These are phyloP conservation scores for Oryzias melastigma DNA, from an alignment of 2,113 vertebrate species.

Conservation along the genomic window DNA sequence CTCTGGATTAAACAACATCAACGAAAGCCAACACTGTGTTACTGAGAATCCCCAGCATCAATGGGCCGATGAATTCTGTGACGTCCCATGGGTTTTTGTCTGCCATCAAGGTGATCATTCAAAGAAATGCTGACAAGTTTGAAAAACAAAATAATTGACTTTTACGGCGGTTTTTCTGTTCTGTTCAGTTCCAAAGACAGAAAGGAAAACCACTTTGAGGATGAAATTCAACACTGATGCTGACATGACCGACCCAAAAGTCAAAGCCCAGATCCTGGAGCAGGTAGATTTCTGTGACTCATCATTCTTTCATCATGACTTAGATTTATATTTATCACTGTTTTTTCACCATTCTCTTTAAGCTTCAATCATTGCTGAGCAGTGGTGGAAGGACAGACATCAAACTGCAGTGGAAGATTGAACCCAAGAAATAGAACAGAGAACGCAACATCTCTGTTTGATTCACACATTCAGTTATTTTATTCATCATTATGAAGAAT, in stretches of 20 bases:
- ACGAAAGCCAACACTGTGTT: background rate
- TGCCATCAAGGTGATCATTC: slow-evolving; percentile 27
- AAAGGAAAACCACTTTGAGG: background rate
- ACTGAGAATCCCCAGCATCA: accelerated
- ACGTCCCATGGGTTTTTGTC: accelerated
- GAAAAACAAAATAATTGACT: background rate
- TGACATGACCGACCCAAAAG: slow-evolving; percentile 5
- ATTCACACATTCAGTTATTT: no score
- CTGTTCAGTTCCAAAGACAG: background rate
- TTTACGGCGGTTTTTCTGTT: background rate
- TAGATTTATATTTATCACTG: no score
- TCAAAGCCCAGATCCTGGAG: slow-evolving; percentile 9
- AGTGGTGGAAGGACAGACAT: background rate
- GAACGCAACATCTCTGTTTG: background rate
- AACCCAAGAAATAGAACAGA: background rate
- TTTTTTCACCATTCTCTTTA: background rate
- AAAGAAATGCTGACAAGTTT: background rate
- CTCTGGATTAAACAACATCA: accelerated
- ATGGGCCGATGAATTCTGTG: accelerated
- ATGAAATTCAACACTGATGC: background rate
- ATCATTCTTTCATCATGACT: background rate
- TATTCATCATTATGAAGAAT: no score
- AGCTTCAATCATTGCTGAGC: background rate
- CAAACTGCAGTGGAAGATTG: slow-evolving; percentile 14
- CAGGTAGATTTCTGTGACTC: slow-evolving; percentile 9